Evolutionary conservation across 2,888 invertebrate genomes (phyloP).

Genomic region (Callinectes sapidus): DNA sequence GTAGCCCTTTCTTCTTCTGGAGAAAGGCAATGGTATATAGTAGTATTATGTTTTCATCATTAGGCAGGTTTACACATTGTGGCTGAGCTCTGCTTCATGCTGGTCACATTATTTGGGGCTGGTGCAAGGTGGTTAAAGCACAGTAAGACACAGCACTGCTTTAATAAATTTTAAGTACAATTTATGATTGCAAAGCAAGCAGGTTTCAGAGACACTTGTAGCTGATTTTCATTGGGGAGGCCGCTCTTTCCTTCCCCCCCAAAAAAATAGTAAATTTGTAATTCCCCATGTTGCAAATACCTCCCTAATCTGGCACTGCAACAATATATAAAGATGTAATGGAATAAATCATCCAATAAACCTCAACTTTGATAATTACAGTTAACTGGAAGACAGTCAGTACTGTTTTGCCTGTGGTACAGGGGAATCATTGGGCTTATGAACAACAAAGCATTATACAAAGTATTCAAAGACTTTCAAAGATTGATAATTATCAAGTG

Average conservation of each 20-base stretch:
- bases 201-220: too few species aligned
- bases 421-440: neutral
- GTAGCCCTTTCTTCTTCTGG: neutral
- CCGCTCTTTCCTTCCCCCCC: neutral
- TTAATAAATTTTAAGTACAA: too few species aligned
- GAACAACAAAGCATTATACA: too few species aligned
- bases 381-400: neutral
- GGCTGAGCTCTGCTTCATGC: neutral
- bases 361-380: neutral
- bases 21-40: neutral
- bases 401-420: neutral
- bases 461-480: too few species aligned
- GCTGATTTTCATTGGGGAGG: too few species aligned
- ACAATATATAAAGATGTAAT: neutral
- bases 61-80: neutral
- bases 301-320: neutral
- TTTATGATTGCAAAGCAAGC: too few species aligned
- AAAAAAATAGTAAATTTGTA: neutral
- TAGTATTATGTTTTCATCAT: neutral
- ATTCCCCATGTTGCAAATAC: neutral
- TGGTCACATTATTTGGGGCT: neutral
- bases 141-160: neutral
- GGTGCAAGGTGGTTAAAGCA: neutral
- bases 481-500: too few species aligned
- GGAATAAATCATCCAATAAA: neutral